These are phyloP conservation scores for Oedothorax gibbosus DNA, from an alignment of 1,140 invertebrate species.

Conservation along the genomic window DNA sequence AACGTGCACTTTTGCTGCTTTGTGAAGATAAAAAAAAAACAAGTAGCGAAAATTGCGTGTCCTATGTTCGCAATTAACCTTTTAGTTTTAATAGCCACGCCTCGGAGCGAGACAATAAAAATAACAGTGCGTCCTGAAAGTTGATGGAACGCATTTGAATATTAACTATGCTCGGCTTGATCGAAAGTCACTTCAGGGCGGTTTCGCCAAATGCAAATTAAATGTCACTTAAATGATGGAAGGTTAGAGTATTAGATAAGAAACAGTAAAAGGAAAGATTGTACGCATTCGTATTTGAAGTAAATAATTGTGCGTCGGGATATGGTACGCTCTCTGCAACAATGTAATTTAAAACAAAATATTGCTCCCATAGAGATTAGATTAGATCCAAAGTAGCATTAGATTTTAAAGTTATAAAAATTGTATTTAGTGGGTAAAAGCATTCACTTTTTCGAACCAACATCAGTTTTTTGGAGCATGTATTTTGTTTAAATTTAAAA, in stretches of 20 bases:
- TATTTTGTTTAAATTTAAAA: too few species aligned
- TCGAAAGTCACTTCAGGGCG: not conserved
- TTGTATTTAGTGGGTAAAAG: too few species aligned
- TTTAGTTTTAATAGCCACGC: conserved; percentile 29
- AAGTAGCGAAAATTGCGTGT: not conserved
- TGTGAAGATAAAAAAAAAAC: conserved; percentile 23
- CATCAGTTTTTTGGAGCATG: too few species aligned
- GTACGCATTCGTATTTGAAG: too few species aligned
- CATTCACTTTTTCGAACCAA: too few species aligned
- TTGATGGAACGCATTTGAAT: conserved; percentile 34
- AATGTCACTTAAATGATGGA: conserved; percentile 16
- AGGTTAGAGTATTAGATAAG: not conserved
- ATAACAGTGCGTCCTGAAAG: not conserved
- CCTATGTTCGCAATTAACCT: conserved; percentile 36
- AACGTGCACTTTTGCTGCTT: not conserved
- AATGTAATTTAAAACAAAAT: too few species aligned
- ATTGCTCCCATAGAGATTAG: too few species aligned
- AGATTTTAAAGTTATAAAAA: too few species aligned
- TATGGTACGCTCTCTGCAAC: too few species aligned
- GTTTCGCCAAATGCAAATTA: conserved; percentile 9
- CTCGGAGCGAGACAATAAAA: not conserved
- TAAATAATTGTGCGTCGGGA: too few species aligned
- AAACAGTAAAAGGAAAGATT: conserved; percentile 8
- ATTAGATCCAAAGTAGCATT: too few species aligned
- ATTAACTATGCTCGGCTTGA: conserved; percentile 1